Percentiles rank a stretch among this genome's conserved stretches.
Evolutionary conservation across 2,888 invertebrate species (phyloP).

Genomic region (Torymus aiolomorphi): DNA sequence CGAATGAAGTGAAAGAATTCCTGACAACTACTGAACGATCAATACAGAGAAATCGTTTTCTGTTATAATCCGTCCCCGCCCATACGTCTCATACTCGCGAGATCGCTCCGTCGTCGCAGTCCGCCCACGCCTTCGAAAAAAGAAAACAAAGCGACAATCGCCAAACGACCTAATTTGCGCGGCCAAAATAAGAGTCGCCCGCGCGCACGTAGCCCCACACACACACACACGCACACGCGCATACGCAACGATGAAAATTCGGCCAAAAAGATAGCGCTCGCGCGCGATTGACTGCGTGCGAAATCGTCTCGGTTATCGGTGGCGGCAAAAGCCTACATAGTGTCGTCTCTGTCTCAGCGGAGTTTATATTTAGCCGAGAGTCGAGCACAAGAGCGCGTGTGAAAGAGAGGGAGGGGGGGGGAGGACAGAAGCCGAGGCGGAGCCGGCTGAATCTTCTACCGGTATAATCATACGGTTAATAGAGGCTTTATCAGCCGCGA

Average conservation of each 20-base stretch:
- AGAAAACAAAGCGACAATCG: constrained; percentile 3
- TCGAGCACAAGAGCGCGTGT: no score
- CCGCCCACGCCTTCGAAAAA: constrained; percentile 1
- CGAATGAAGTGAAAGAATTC: no score
- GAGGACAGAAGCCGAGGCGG: constrained; percentile 9
- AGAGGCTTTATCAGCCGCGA: constrained; percentile 72
- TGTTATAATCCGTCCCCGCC: not conserved
- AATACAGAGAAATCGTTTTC: no score
- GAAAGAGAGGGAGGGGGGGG: not conserved
- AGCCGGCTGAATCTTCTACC: constrained; percentile 64
- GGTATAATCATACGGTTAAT: constrained; percentile 72
- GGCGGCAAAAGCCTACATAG: not conserved
- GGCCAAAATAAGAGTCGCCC: constrained; percentile 18
- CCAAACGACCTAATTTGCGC: constrained; percentile 25
- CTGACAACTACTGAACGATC: no score
- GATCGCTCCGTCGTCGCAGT: not conserved
- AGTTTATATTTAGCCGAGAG: constrained; percentile 41
- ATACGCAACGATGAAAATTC: not conserved
- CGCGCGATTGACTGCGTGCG: constrained; percentile 11
- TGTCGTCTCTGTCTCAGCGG: constrained; percentile 4
- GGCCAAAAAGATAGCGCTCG: not conserved
- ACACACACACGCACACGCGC: no score
- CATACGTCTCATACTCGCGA: not conserved
- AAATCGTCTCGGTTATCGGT: not conserved
- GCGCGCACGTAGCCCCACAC: no score